Conservation (phyloP, 2,888 invertebrate genomes). For the Beris morrisii region DNA sequence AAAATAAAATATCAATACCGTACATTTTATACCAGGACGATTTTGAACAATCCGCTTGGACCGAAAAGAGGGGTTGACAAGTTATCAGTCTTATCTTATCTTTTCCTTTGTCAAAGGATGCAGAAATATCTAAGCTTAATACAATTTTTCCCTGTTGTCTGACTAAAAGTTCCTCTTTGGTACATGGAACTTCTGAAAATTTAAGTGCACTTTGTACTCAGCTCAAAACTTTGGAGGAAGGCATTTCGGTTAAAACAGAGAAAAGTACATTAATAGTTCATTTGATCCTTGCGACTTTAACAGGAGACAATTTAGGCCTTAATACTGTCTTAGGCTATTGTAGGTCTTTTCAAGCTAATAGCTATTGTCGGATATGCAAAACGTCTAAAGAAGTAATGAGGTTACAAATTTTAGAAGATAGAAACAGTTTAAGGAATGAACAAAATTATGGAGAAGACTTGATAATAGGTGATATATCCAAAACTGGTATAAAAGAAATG, state of each 20-base stretch:
- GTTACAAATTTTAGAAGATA: conserved; percentile 4
- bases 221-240: conserved; percentile 31
- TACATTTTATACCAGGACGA: conserved; percentile 15
- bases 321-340: conserved; percentile 12
- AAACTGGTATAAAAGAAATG: conserved; percentile 19
- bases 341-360: conserved; percentile 17
- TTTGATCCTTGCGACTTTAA: conserved; percentile 11
- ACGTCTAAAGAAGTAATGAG: conserved; percentile 2
- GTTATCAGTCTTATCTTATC: conserved; percentile 26
- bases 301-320: conserved; percentile 25
- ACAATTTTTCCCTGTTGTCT: conserved; percentile 28
- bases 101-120: conserved; percentile 25
- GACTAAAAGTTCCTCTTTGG: conserved; percentile 17
- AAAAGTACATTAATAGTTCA: neutral
- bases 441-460: conserved; percentile 24
- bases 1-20: conserved; percentile 2
- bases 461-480: conserved; percentile 5
- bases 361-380: conserved; percentile 26
- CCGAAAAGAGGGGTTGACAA: conserved; percentile 17
- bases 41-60: conserved; percentile 15
- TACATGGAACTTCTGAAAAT: conserved; percentile 16
- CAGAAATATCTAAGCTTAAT: conserved; percentile 21
- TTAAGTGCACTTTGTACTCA: conserved; percentile 9
- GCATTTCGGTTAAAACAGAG: conserved; percentile 11
- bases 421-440: conserved; percentile 6